Evolutionary conservation across 2,888 invertebrate genomes (phyloP).

Genomic region (Cheilosia vulpina): DNA sequence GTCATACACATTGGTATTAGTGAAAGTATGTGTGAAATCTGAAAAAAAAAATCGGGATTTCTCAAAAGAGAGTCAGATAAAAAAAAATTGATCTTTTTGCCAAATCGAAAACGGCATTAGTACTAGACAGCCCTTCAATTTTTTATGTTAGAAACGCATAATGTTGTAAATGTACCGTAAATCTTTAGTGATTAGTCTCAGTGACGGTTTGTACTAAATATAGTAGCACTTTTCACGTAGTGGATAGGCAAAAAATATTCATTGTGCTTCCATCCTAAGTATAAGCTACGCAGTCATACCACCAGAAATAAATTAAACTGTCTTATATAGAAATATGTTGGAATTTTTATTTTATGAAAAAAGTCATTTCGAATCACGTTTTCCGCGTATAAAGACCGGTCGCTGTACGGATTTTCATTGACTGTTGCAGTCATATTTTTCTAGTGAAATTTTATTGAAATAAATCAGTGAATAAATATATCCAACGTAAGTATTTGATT

Average conservation of each 20-base stretch:
- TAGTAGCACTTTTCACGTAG: too few relatives aligned
- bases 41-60: too few relatives aligned
- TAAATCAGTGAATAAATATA: constrained; percentile 34
- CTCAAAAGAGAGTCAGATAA: too few relatives aligned
- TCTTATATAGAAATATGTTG: not conserved
- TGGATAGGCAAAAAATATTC: not conserved
- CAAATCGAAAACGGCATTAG: too few relatives aligned
- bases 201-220: too few relatives aligned
- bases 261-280: constrained; percentile 10
- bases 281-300: constrained; percentile 1
- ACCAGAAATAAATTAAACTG: constrained; percentile 22
- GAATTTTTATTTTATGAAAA: constrained; percentile 18
- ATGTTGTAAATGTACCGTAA: too few relatives aligned
- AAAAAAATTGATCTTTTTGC: too few relatives aligned
- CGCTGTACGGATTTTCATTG: constrained; percentile 48
- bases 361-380: constrained; percentile 71
- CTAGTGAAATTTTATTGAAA: constrained; percentile 33
- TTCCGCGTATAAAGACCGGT: constrained; percentile 52
- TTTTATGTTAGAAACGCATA: too few relatives aligned
- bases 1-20: too few relatives aligned
- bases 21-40: too few relatives aligned
- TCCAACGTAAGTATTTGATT: constrained; percentile 47
- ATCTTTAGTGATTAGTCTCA: too few relatives aligned
- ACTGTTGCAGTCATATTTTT: constrained; percentile 32
- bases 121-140: too few relatives aligned